Percentiles rank a stretch among this genome's conserved stretches.
These are phyloP conservation scores for Cavia porcellus DNA, from an alignment of 2,113 vertebrate genomes.

Conservation along the genomic window DNA sequence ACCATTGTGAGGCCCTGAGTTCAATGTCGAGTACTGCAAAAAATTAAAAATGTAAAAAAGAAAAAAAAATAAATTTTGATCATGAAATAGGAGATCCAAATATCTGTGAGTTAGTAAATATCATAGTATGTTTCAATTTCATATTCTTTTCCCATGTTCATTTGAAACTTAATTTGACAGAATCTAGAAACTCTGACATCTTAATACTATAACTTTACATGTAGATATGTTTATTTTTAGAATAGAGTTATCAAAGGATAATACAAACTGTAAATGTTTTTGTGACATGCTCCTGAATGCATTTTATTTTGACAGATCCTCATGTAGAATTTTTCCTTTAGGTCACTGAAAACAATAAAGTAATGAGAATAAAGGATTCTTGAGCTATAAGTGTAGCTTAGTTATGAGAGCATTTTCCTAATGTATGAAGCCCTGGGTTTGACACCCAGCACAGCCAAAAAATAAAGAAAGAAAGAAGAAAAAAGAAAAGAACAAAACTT, in stretches of 20 bases:
- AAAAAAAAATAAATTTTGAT: constrained; percentile 61
- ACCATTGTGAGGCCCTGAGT: background rate
- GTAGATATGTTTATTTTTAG: constrained; percentile 21
- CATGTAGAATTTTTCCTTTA: constrained; percentile 28
- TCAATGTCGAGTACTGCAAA: background rate
- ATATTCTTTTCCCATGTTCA: background rate
- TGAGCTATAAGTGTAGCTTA: background rate
- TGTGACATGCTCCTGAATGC: background rate
- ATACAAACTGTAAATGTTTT: background rate
- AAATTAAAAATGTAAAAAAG: background rate
- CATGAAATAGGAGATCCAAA: background rate
- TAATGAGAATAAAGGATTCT: background rate
- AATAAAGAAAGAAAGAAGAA: background rate
- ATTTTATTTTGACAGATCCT: constrained; percentile 4
- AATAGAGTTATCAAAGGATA: background rate
- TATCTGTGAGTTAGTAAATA: constrained; percentile 48
- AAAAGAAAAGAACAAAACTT: background rate
- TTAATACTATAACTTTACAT: constrained; percentile 16
- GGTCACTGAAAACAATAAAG: background rate
- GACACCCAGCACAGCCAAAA: background rate
- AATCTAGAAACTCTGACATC: constrained; percentile 43
- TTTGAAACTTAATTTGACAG: constrained; percentile 39
- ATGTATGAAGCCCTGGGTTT: background rate
- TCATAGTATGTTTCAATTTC: constrained; percentile 30
- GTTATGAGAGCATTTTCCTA: background rate